Base-by-base conservation (phyloP, 2,888 invertebrate species). In the Rhaphigaster nebulosa region DNA sequence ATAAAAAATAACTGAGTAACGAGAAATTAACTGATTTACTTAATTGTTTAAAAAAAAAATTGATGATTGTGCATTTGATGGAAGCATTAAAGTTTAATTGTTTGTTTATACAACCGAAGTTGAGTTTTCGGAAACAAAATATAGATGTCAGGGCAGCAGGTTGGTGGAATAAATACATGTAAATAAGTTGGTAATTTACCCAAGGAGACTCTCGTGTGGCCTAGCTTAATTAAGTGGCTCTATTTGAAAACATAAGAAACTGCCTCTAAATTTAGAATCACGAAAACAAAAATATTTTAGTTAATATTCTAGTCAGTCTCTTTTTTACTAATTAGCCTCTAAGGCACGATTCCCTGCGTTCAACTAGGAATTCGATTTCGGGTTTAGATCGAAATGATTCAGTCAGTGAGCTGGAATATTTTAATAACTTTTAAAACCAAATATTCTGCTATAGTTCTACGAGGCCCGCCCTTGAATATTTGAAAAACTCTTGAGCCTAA, bases 391-490 rank as follows among this genome's bases (percentile, higher is more conserved):
- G 20, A 38, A 76, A 23, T 2, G 1, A 38, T 38, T 20, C 29
- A 65, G 29, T 76, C 29, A 29, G 15, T 13, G 20, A 20, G 1
- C 34, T 65, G 34, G 20, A 23, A 38, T 76, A 76, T 76, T 76
- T 76, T 76, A 38, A 34, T 76, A 18, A 76, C 38, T 76, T 38
- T 20, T 26, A 20, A 38, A 38, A 20, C 6, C 34, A 18, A 10
- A 76, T 38, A 76, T 38, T 38, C 5, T 34, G 29, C 65, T 18
- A 29, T 0, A 65, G 65, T 29, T 76, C 70, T 10, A 76, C 70
- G 23, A 84, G 45, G 45, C 84, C 45, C n/a, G 84, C 84, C 80
- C 84, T 45, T 84, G 84, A 84, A 45, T 84, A 84, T 26, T 50
- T 45, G 26, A 50, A 84, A 70, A 84, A 45, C 45, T 45, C 84